Evolutionary conservation across 2,888 invertebrate species (phyloP).

Genomic region (Aspidapion aeneum): DNA sequence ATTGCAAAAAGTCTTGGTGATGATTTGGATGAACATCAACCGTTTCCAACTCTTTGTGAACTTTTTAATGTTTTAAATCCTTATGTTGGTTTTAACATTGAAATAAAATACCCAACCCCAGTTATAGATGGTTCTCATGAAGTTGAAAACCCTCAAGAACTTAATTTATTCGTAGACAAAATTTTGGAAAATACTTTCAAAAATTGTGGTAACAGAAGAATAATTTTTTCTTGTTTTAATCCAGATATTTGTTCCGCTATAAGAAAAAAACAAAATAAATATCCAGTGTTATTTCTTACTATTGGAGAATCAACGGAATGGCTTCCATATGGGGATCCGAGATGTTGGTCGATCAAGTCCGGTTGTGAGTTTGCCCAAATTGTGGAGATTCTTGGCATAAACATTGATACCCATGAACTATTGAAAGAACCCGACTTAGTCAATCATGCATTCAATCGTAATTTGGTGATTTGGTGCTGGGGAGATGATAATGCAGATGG

Average conservation of each 20-base stretch:
- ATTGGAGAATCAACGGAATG: conserved; percentile 60
- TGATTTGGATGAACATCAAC: conserved; percentile 83
- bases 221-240: conserved; percentile 93
- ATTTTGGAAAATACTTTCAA: conserved; percentile 59
- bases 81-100: conserved; percentile 93
- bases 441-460: not conserved
- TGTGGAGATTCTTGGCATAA: conserved; percentile 82
- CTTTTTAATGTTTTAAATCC: conserved; percentile 75
- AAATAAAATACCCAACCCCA: conserved; percentile 95
- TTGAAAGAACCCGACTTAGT: conserved; percentile 78
- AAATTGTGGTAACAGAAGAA: conserved; percentile 74
- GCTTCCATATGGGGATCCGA: conserved; percentile 76
- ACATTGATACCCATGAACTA: conserved; percentile 89
- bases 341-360: conserved; percentile 75
- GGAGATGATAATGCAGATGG: not conserved
- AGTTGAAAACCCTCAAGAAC: conserved; percentile 81
- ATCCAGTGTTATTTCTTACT: conserved; percentile 93
- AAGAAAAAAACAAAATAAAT: conserved; percentile 87
- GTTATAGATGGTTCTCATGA: conserved; percentile 82
- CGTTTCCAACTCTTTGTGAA: conserved; percentile 87
- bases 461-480: not conserved
- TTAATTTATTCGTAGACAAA: conserved; percentile 89
- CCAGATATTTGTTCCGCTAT: conserved; percentile 94
- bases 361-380: conserved; percentile 80
- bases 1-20: conserved; percentile 76